Percentiles rank a stretch among this genome's conserved stretches.
Conservation (phyloP, 2,888 invertebrate genomes). For the Lamellibrachia columna region DNA sequence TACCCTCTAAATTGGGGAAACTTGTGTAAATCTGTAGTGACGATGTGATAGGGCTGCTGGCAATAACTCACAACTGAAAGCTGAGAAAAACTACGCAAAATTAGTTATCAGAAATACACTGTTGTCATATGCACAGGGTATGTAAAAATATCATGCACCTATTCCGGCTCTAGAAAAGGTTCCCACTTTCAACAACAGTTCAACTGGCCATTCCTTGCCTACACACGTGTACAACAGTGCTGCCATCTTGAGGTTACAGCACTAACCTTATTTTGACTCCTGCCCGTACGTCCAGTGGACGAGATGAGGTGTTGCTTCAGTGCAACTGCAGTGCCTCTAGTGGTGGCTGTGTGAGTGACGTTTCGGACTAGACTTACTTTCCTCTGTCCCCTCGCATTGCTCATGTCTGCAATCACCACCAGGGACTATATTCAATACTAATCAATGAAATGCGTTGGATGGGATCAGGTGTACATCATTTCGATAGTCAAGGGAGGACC, state of each 20-base stretch:
- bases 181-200: neutral
- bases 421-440: neutral
- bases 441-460: neutral
- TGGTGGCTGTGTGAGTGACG: neutral
- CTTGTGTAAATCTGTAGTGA: too few species aligned
- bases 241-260: neutral
- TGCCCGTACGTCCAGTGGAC: neutral
- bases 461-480: neutral
- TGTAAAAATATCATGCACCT: neutral
- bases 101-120: neutral
- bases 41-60: neutral
- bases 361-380: neutral
- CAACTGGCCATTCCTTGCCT: neutral
- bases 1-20: too few species aligned
- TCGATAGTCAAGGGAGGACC: neutral
- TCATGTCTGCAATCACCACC: slow-evolving; percentile 5
- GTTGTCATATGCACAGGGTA: neutral
- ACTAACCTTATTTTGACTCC: slow-evolving; percentile 16
- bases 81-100: neutral
- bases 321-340: neutral
- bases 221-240: neutral
- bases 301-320: neutral
- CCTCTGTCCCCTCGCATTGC: neutral
- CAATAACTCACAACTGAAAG: neutral
- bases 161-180: neutral